These are phyloP conservation scores for Crocallis elinguaria DNA, from an alignment of 2,888 invertebrate species.

Conservation along the genomic window DNA sequence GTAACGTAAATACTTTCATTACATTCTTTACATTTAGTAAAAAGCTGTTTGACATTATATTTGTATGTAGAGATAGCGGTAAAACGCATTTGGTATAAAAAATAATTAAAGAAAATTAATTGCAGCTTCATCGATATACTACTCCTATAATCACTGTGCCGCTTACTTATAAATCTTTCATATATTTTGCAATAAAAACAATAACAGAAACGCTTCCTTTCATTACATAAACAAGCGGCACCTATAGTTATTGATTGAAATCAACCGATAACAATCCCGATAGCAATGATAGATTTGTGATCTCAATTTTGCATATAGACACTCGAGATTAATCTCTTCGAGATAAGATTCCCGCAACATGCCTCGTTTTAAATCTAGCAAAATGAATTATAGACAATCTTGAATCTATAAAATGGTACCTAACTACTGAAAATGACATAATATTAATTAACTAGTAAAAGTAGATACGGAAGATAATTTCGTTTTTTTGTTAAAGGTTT, in stretches of 20 bases:
- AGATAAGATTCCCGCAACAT: constrained; percentile 12
- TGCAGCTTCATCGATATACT: too few species aligned
- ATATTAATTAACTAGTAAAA: too few species aligned
- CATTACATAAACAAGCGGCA: constrained; percentile 1
- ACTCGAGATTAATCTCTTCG: constrained; percentile 23
- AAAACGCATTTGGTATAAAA: too few species aligned
- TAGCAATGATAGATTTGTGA: constrained; percentile 27
- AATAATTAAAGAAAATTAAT: too few species aligned
- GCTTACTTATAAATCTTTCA: not conserved
- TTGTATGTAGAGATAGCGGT: too few species aligned
- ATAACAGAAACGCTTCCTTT: not conserved
- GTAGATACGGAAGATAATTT: too few species aligned
- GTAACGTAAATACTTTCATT: too few species aligned
- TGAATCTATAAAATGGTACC: constrained; percentile 1
- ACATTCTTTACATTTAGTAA: too few species aligned
- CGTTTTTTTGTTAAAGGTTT: too few species aligned
- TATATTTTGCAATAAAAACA: not conserved
- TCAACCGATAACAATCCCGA: constrained; percentile 24
- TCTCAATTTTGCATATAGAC: constrained; percentile 26
- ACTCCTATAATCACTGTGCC: not conserved
- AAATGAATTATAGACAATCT: not conserved
- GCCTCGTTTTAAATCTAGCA: constrained; percentile 1
- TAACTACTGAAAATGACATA: too few species aligned
- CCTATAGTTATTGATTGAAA: constrained; percentile 4
- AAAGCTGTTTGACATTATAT: too few species aligned